These are phyloP conservation scores for Takifugu bimaculatus DNA, from an alignment of 2,113 vertebrate species.

Conservation along the genomic window DNA sequence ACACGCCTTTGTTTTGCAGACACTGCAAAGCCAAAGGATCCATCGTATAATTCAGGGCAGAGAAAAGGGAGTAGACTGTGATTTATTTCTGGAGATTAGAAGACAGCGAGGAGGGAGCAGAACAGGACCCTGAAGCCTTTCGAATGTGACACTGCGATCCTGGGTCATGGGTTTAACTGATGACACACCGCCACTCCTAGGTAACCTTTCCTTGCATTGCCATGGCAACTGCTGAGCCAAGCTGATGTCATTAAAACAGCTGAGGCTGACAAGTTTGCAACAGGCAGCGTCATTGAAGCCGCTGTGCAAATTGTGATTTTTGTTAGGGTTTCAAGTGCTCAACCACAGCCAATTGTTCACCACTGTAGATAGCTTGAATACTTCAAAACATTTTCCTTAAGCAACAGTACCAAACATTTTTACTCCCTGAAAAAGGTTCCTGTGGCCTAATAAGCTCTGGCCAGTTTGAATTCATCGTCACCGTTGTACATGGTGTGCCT, in stretches of 20 bases:
- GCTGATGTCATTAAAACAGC: slow-evolving; percentile 51
- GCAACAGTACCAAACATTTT: neutral
- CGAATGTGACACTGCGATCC: slow-evolving; percentile 29
- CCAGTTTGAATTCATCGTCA: too few species aligned
- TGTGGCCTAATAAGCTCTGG: too few species aligned
- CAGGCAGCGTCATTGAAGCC: slow-evolving; percentile 1
- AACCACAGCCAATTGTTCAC: too few species aligned
- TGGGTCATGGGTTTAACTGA: slow-evolving; percentile 47
- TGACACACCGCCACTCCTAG: slow-evolving; percentile 30
- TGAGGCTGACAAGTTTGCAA: slow-evolving; percentile 30
- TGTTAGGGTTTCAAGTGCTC: too few species aligned
- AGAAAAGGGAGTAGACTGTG: slow-evolving; percentile 13
- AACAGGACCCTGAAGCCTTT: slow-evolving; percentile 8
- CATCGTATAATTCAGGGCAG: slow-evolving; percentile 13
- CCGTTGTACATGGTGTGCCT: neutral
- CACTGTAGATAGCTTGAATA: slow-evolving; percentile 16
- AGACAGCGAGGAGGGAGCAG: slow-evolving; percentile 19
- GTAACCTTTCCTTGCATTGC: slow-evolving; percentile 54
- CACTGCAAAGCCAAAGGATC: slow-evolving; percentile 7
- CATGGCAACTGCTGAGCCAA: slow-evolving; percentile 56
- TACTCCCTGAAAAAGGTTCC: too few species aligned
- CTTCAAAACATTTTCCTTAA: slow-evolving; percentile 26
- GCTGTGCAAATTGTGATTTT: neutral
- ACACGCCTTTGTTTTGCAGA: slow-evolving; percentile 24
- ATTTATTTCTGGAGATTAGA: slow-evolving; percentile 34